These are phyloP conservation scores for Geophilus truncorum DNA, from an alignment of 2,888 invertebrate species.

Conservation along the genomic window DNA sequence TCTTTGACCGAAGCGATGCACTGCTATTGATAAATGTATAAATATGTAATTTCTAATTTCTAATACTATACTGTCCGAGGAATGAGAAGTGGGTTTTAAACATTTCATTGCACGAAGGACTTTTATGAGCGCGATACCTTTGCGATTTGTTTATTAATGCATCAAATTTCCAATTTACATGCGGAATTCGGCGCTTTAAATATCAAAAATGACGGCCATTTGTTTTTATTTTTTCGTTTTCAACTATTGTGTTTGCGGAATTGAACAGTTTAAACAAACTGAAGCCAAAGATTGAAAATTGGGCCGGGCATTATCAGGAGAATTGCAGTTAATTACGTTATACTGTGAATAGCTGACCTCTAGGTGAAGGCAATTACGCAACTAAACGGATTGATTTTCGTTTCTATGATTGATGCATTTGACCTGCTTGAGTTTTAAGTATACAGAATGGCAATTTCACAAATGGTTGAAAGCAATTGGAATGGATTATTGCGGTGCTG, in stretches of 20 bases:
- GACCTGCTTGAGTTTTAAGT: slow-evolving; percentile 27
- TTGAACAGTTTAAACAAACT: not conserved
- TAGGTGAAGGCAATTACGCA: slow-evolving; percentile 16
- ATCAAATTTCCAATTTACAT: too few species aligned
- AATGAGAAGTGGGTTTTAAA: too few species aligned
- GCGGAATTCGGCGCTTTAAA: too few species aligned
- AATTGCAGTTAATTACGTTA: slow-evolving; percentile 22
- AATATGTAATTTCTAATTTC: too few species aligned
- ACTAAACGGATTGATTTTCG: slow-evolving; percentile 25
- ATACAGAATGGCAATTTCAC: slow-evolving; percentile 6
- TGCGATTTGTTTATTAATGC: too few species aligned
- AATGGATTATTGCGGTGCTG: slow-evolving; percentile 12
- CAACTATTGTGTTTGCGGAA: not conserved
- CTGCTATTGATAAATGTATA: too few species aligned
- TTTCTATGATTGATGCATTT: slow-evolving; percentile 10
- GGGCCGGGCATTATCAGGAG: not conserved
- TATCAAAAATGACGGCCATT: too few species aligned
- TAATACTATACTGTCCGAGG: too few species aligned
- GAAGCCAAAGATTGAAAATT: not conserved
- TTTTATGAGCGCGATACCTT: too few species aligned
- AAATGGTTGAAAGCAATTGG: slow-evolving; percentile 25
- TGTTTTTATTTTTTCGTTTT: not conserved
- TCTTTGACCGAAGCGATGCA: too few species aligned
- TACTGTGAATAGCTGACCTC: not conserved
- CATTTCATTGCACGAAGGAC: too few species aligned